These are phyloP conservation scores for Lycia hirtaria DNA, from an alignment of 2,888 invertebrate genomes.

Conservation along the genomic window DNA sequence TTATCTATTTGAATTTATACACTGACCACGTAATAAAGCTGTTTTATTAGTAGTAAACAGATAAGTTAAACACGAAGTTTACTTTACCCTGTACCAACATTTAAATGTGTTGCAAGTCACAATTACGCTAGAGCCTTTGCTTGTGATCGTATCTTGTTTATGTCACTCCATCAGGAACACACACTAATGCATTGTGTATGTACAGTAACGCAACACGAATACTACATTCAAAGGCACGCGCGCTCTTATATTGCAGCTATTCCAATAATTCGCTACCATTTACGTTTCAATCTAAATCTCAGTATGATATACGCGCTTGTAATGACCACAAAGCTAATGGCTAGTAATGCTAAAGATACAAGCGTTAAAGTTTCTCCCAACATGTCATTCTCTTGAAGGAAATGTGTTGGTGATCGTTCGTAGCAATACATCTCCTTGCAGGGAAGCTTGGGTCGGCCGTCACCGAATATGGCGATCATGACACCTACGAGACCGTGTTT, in stretches of 20 bases:
- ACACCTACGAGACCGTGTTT: conserved; percentile 95
- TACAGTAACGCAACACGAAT: too few species aligned
- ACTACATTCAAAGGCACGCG: too few species aligned
- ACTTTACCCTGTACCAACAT: conserved; percentile 14
- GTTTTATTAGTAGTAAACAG: neutral
- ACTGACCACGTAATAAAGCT: neutral
- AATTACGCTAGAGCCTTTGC: too few species aligned
- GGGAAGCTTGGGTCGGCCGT: conserved; percentile 89
- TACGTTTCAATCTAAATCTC: conserved; percentile 86
- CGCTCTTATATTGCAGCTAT: too few species aligned
- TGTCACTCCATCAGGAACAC: too few species aligned
- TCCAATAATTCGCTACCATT: conserved; percentile 64
- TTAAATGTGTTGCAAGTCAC: too few species aligned
- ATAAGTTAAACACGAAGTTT: conserved; percentile 9
- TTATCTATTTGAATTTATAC: neutral
- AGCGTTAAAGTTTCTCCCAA: conserved; percentile 87
- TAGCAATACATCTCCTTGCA: conserved; percentile 92
- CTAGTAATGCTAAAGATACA: conserved; percentile 87
- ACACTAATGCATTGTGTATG: too few species aligned
- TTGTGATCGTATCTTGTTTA: too few species aligned
- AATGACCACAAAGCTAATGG: conserved; percentile 87
- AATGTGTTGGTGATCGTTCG: conserved; percentile 88
- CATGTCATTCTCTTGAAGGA: conserved; percentile 92
- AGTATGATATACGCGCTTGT: conserved; percentile 88
- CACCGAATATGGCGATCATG: conserved; percentile 92